Conservation (phyloP, 2,888 invertebrate species). For the Emmelina monodactyla region DNA sequence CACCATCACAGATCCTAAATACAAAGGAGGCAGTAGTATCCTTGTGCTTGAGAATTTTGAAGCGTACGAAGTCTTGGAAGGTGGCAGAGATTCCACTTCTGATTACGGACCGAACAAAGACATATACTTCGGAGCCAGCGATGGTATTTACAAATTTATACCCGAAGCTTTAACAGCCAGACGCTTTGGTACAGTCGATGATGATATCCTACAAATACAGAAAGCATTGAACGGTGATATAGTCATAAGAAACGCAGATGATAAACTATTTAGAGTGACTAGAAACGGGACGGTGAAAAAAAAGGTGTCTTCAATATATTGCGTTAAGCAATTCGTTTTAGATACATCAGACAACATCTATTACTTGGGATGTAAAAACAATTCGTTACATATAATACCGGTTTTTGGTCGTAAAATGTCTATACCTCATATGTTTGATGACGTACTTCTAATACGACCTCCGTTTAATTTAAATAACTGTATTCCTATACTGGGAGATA, state of each 20-base stretch:
- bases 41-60: slow-evolving; percentile 43
- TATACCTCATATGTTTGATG: no score
- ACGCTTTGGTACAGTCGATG: slow-evolving; percentile 32
- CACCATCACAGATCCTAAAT: slow-evolving; percentile 28
- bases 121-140: slow-evolving; percentile 35
- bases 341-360: slow-evolving; percentile 44
- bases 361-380: slow-evolving; percentile 31
- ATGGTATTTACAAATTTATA: slow-evolving; percentile 36
- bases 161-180: slow-evolving; percentile 33
- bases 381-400: slow-evolving; percentile 27
- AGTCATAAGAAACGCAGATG: slow-evolving; percentile 26
- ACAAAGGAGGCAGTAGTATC: slow-evolving; percentile 37
- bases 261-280: slow-evolving; percentile 31
- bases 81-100: slow-evolving; percentile 38
- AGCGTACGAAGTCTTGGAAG: slow-evolving; percentile 41
- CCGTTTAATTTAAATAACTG: slow-evolving; percentile 41
- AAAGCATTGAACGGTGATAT: slow-evolving; percentile 40
- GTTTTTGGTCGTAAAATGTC: slow-evolving; percentile 18
- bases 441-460: slow-evolving; percentile 33
- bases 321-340: slow-evolving; percentile 41
- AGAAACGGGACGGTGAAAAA: slow-evolving; percentile 30
- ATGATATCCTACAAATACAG: slow-evolving; percentile 39
- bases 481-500: slow-evolving; percentile 39
- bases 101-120: slow-evolving; percentile 29
- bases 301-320: slow-evolving; percentile 23